Percentiles rank a stretch among this genome's conserved stretches.
Evolutionary conservation across 37 sponge, comb jelly and placozoan genomes (phyloP).

Genomic region (Dysidea cf. avara): DNA sequence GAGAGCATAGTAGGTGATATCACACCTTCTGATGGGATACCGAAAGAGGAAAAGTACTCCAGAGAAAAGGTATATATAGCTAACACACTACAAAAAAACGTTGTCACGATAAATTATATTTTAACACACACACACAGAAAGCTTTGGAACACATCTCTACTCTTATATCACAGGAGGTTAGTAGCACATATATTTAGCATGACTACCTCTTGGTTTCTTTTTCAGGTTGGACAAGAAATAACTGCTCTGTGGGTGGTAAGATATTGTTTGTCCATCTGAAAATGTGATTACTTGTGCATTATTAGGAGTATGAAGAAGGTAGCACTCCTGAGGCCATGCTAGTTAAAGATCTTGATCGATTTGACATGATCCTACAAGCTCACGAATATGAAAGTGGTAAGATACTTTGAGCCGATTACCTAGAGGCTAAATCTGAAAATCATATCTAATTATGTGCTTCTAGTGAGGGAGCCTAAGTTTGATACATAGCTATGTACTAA

Average conservation of each 20-base stretch:
- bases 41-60: conserved; percentile 82
- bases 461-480: too few species aligned
- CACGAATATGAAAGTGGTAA: conserved; percentile 88
- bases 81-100: too few species aligned
- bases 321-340: conserved; percentile 70
- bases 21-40: conserved; percentile 76
- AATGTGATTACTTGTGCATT: not conserved
- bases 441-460: too few species aligned
- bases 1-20: conserved; percentile 93
- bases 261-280: not conserved
- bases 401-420: too few species aligned
- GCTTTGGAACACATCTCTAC: conserved; percentile 67
- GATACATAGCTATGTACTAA: too few species aligned
- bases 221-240: conserved; percentile 61
- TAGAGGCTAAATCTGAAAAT: too few species aligned
- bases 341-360: conserved; percentile 89
- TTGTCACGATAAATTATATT: not conserved
- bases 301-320: conserved; percentile 84
- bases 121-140: conserved; percentile 7
- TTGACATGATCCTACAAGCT: conserved; percentile 98
- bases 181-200: not conserved
- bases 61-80: conserved; percentile 56
- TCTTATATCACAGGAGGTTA: conserved; percentile 61
- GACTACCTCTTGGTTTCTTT: not conserved
- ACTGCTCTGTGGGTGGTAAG: conserved; percentile 59